Base-by-base conservation (phyloP, 2,113 vertebrate genomes). In the Dinomys branickii region DNA sequence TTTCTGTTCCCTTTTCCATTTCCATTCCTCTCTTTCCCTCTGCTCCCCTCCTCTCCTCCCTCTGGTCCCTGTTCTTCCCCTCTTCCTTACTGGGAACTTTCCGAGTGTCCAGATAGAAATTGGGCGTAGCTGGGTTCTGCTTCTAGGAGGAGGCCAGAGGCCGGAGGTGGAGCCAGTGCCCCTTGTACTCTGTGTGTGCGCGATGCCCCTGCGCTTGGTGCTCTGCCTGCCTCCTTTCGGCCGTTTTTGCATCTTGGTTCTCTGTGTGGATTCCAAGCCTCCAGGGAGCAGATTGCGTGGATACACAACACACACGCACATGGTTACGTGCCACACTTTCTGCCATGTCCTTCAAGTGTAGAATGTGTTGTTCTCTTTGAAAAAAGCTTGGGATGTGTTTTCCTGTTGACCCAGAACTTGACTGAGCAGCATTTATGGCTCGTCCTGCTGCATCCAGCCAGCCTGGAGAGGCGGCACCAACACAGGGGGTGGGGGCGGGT, bases 81-180 rank as follows among this genome's bases (percentile, higher is more conserved):
- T 59, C 20, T 75, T 75, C 11, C 22, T 73, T 17, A 33, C 1
- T 50, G 75, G 75, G 26, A 12, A 12, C 50, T 86, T 86, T 88
- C 30, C 47, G 30, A 61, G 44, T 59, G 19, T 83, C 58, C 71
- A 52, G 1, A 52, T 22, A 35, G 35, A 67, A 73, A 19, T 19
- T 6, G 0, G 28, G 13, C 0, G 1, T 28, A 88, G 38, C 88
- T 38, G 10, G 35, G 38, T 54, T 92, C 14, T 30, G 13, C 44
- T 47, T 54, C 24, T 50, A n/a, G 77, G 63, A 58, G 11, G 50
- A 47, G 63, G 28, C 65, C 16, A 1, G 10, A 24, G 41, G 59
- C 11, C n/a, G 22, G 19, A 1, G 1, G 1, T 50, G n/a, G 5
- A 9, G 69, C 65, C 1, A 6, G 3, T 10, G 22, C 35, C 1